These are phyloP conservation scores for Rhogogaster chlorosoma DNA, from an alignment of 2,888 invertebrate species.

Conservation along the genomic window DNA sequence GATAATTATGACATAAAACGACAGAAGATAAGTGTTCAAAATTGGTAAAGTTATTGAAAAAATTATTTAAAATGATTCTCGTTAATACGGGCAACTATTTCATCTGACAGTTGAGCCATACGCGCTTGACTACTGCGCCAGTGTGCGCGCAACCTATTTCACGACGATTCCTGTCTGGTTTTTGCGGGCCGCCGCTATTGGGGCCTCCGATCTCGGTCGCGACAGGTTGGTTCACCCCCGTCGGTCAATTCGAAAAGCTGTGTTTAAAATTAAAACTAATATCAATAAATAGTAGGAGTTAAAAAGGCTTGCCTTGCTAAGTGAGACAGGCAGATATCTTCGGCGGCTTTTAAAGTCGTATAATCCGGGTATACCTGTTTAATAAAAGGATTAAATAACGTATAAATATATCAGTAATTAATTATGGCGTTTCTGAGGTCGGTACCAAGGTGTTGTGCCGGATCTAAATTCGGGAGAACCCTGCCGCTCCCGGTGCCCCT, in stretches of 20 bases:
- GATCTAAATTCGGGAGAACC: constrained; percentile 69
- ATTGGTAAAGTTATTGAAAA: neutral
- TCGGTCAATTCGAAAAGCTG: constrained; percentile 45
- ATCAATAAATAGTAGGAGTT: neutral
- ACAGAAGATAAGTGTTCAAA: neutral
- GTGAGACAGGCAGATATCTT: neutral
- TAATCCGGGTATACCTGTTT: neutral
- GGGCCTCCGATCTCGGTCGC: constrained; percentile 67
- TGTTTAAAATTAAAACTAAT: constrained; percentile 16
- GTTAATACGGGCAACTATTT: neutral
- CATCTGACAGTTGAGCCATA: constrained; percentile 27
- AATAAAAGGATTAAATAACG: constrained; percentile 3
- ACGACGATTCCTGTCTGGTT: constrained; percentile 60
- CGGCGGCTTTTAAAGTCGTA: neutral
- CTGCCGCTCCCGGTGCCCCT: constrained; percentile 62
- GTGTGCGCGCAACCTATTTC: constrained; percentile 52
- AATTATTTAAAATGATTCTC: neutral
- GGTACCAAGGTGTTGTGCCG: constrained; percentile 71
- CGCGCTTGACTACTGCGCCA: constrained; percentile 60
- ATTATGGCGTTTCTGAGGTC: constrained; percentile 74
- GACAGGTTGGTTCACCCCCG: constrained; percentile 64
- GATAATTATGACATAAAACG: neutral
- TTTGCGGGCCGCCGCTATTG: constrained; percentile 61
- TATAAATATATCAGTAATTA: constrained; percentile 30
- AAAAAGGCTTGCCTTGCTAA: neutral